Base-by-base conservation (phyloP, 2,113 vertebrate species). In the Ceyx margarethae region DNA sequence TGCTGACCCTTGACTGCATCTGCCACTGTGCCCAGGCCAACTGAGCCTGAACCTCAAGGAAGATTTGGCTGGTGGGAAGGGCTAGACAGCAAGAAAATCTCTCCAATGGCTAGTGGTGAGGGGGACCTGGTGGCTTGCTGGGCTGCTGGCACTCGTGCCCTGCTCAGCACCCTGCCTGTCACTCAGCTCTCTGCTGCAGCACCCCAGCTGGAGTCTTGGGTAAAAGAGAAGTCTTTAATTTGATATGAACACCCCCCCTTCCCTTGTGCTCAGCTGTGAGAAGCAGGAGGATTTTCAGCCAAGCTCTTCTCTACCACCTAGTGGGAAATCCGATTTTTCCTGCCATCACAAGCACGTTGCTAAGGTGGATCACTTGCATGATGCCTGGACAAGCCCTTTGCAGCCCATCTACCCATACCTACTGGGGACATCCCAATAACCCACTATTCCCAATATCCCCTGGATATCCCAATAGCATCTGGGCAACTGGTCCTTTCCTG, bases 271-370 rank as follows among this genome's bases (percentile, higher is more conserved):
- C 45, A 66, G 48, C 45, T 68, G 37, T 15, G 57, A 82, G 42
- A 81, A 58, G 31, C 7, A 0, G 28, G 72, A 85, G n/a, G 58
- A 60, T 66, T 83, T 89, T 64, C 64, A 90, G 43, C 31, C 79
- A 89, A 94, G 94, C 94, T 95, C 95, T 68, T 81, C 90, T 83
- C 94, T 86, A 95, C 96, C 96, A 97, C 86, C 96, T 96, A 93
- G 95, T 60, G 96, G 92, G 58, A 91, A 89, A 80, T 2, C 14
- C 25, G 54, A 9, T 68, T 66, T 71, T 74, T 91, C 88, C 77
- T 6, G 2, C 31, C 46, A 4, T 0, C 31, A 18, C 0, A 4
- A 83, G 43, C 15, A 1, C 13, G 5, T 18, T 25, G 21, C 45
- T 33, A 62, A 85, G 42, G 0, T 0, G 18, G 3, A 37, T 51